phyloP scores from a whole-genome alignment of 2,888 invertebrate genomes.

The Thereva unica region DNA sequence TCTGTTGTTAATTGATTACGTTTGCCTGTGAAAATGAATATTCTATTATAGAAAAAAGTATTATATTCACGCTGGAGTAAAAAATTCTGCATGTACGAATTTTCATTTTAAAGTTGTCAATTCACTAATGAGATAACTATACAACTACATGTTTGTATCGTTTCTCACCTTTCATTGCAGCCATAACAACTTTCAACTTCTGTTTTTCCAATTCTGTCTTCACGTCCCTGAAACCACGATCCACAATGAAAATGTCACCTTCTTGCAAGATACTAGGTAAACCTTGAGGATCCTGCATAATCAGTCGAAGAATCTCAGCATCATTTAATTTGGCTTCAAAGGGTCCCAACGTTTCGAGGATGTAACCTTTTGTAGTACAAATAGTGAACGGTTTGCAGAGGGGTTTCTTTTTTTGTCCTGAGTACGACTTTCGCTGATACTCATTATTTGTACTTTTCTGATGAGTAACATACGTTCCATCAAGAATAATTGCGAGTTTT shows the following conservation, averaged over 20 bases:
- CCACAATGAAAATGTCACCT: not conserved
- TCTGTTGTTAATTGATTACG: not conserved
- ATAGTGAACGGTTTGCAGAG: slow-evolving; percentile 7
- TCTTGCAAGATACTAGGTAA: not conserved
- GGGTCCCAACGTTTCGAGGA: not conserved
- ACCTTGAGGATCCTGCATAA: not conserved
- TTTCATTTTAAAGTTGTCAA: too few relatives aligned
- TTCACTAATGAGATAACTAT: too few relatives aligned
- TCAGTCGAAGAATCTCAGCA: not conserved
- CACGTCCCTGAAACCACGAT: not conserved
- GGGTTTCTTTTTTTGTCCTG: not conserved
- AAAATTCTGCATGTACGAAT: too few relatives aligned
- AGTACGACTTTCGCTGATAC: slow-evolving; percentile 7
- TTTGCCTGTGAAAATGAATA: not conserved
- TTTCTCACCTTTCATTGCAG: not conserved
- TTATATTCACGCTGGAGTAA: too few relatives aligned
- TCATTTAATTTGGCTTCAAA: not conserved
- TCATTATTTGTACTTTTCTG: slow-evolving; percentile 1
- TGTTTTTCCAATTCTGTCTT: not conserved
- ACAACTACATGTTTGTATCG: too few relatives aligned
- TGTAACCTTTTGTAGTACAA: not conserved
- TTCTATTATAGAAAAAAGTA: too few relatives aligned
- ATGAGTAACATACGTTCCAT: not conserved
- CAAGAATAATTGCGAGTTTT: not conserved
- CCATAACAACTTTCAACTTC: not conserved